Evolutionary conservation across 37 sponge, comb jelly and placozoan species (phyloP).

Genomic region (Dysidea cf. avara): DNA sequence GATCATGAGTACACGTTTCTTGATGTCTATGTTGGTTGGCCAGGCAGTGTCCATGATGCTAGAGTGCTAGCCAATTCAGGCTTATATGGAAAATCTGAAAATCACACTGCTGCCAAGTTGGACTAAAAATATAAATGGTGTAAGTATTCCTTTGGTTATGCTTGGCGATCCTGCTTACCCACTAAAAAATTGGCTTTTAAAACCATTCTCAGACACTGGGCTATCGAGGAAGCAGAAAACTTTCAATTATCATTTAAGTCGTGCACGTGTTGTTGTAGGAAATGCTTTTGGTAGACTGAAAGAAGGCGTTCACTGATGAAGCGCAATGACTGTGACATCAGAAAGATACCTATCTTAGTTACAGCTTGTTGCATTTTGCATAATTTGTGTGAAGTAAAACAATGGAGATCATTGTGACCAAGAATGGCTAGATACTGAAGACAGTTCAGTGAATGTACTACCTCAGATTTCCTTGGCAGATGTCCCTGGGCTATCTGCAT

Average conservation of each 20-base stretch:
- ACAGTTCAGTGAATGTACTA: no score
- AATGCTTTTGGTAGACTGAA: slow-evolving; percentile 22
- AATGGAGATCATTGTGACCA: slow-evolving; percentile 14
- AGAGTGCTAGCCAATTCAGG: slow-evolving; percentile 24
- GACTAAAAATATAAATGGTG: neutral
- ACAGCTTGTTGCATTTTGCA: slow-evolving; percentile 28
- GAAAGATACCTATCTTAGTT: slow-evolving; percentile 5
- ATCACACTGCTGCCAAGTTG: slow-evolving; percentile 16
- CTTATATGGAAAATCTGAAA: slow-evolving; percentile 4
- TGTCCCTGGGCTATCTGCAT: no score
- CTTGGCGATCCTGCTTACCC: no score
- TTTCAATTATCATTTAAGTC: slow-evolving; percentile 14
- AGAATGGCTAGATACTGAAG: slow-evolving; percentile 17
- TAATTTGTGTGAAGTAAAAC: slow-evolving; percentile 21
- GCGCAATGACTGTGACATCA: slow-evolving; percentile 3
- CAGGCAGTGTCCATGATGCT: slow-evolving; percentile 44
- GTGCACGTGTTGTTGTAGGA: slow-evolving; percentile 13
- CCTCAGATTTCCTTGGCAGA: no score
- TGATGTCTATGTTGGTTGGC: slow-evolving; percentile 34
- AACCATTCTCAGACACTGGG: slow-evolving; percentile 27
- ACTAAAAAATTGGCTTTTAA: slow-evolving; percentile 34
- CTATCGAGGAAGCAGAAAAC: neutral
- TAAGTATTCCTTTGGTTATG: slow-evolving; percentile 20
- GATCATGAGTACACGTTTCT: slow-evolving; percentile 3
- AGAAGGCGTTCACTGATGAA: slow-evolving; percentile 38